phyloP scores from a whole-genome alignment of 2,113 vertebrate species.

The Zapus hudsonius region DNA sequence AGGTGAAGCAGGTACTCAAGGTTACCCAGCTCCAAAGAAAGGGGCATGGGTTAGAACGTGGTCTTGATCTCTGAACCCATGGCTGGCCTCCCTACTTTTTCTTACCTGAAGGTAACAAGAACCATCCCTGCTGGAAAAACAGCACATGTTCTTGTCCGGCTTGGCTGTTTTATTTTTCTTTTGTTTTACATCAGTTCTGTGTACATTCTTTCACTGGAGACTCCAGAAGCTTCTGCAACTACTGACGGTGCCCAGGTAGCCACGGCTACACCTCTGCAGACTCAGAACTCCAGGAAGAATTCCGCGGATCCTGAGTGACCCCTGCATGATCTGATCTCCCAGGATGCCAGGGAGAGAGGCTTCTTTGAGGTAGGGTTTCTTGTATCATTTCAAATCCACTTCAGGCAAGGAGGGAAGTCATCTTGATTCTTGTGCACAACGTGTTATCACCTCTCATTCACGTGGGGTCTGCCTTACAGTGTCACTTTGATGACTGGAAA shows the following conservation, averaged over 20 bases:
- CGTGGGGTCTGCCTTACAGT: slow-evolving; percentile 51
- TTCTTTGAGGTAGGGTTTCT: neutral
- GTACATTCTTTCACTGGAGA: neutral
- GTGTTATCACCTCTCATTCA: slow-evolving; percentile 31
- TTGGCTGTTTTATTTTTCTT: neutral
- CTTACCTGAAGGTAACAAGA: slow-evolving; percentile 58
- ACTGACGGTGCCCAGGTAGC: neutral
- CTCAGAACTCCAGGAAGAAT: neutral
- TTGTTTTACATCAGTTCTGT: neutral
- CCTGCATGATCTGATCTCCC: neutral
- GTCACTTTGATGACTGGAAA: slow-evolving; percentile 6
- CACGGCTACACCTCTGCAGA: neutral
- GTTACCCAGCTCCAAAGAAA: neutral
- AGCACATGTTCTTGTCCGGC: neutral
- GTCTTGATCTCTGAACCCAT: neutral
- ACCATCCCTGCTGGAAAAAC: neutral
- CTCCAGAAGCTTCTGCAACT: neutral
- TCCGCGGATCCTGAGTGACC: neutral
- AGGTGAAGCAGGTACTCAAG: neutral
- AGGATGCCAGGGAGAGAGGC: neutral
- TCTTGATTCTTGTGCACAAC: slow-evolving; percentile 29
- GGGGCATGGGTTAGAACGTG: neutral
- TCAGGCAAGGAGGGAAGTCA: neutral
- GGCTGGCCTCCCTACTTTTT: neutral
- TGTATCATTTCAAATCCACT: slow-evolving; percentile 56